Conservation (phyloP, 2,113 vertebrate genomes). For the Pyrgilauda ruficollis region DNA sequence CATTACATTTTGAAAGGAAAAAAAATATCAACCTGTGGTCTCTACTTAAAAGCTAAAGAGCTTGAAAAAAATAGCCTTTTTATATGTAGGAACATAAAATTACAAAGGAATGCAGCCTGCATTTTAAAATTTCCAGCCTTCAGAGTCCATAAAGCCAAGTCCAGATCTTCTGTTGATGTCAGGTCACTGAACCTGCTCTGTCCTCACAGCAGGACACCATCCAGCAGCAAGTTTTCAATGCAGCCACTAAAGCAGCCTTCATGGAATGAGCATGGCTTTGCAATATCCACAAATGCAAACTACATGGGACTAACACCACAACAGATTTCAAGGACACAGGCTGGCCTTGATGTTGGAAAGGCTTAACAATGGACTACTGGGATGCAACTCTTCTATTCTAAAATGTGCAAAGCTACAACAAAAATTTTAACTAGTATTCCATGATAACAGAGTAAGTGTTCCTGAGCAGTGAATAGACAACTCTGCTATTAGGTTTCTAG, state of each 20-base stretch:
- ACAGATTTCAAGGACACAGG: not conserved
- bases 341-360: not conserved
- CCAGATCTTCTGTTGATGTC: not conserved
- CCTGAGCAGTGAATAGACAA: not conserved
- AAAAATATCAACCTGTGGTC: constrained; percentile 69
- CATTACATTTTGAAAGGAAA: constrained; percentile 67
- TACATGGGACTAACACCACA: not conserved
- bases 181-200: not conserved
- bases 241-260: not conserved
- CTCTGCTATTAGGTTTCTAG: not conserved
- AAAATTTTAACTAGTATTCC: not conserved
- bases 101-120: constrained; percentile 23
- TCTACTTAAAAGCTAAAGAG: not conserved
- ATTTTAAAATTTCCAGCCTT: constrained; percentile 48
- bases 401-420: not conserved
- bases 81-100: constrained; percentile 21
- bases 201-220: not conserved
- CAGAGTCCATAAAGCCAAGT: constrained; percentile 18
- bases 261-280: fast-evolving
- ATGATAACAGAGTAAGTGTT: not conserved
- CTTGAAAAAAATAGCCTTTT: constrained; percentile 17
- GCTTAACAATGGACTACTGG: not conserved
- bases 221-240: not conserved
- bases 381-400: not conserved
- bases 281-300: not conserved